Evolutionary conservation across 2,113 vertebrate genomes (phyloP).

Genomic region (Abramis brama): DNA sequence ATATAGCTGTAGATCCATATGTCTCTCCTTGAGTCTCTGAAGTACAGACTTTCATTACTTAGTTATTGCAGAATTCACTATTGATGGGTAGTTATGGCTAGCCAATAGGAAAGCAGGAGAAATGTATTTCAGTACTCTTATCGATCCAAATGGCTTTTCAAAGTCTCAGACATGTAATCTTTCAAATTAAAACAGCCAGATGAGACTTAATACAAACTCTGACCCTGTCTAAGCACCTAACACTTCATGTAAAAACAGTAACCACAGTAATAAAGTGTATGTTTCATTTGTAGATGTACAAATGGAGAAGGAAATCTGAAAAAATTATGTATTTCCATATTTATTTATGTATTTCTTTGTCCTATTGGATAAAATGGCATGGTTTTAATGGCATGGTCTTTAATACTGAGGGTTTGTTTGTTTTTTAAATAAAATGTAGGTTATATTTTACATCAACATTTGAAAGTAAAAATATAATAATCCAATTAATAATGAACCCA

Average conservation of each 20-base stretch:
- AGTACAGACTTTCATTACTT: constrained; percentile 9
- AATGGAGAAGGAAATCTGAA: neutral
- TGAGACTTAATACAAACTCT: neutral
- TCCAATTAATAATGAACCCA: neutral
- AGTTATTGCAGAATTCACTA: constrained; percentile 23
- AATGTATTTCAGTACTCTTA: neutral
- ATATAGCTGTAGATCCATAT: neutral
- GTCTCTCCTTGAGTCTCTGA: constrained; percentile 1
- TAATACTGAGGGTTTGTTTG: too few relatives aligned
- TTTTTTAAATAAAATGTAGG: too few relatives aligned
- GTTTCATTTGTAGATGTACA: neutral
- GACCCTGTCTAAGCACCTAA: neutral
- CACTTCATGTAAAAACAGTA: neutral
- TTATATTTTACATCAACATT: neutral
- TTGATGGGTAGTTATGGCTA: constrained; percentile 23
- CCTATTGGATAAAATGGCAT: too few relatives aligned
- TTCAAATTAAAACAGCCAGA: neutral
- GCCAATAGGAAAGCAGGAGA: neutral
- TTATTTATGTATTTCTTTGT: too few relatives aligned
- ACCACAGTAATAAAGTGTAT: neutral
- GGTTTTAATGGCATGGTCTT: too few relatives aligned
- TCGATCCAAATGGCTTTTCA: neutral
- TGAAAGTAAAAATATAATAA: neutral
- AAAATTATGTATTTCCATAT: neutral
- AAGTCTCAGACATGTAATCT: neutral